Evolutionary conservation across 1,140 invertebrate species (phyloP).

Genomic region (Helicorthomorpha holstii): DNA sequence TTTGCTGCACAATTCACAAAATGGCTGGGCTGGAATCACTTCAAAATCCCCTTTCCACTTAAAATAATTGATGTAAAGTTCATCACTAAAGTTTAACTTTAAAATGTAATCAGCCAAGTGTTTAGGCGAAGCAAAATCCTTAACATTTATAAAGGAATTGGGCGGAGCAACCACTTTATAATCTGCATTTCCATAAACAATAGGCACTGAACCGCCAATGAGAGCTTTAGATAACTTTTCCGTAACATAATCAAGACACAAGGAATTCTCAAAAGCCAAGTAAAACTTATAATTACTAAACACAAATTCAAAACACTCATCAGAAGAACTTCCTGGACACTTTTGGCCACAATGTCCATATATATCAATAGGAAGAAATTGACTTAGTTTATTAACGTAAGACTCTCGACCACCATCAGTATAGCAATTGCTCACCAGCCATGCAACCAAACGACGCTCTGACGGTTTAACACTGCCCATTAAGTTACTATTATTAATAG

Average conservation of each 20-base stretch:
- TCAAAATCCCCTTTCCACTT: slow-evolving; percentile 32
- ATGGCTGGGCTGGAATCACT: background rate
- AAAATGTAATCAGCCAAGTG: slow-evolving; percentile 21
- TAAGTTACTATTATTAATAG: slow-evolving; percentile 39
- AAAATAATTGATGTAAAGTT: slow-evolving; percentile 18
- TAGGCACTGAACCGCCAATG: slow-evolving; percentile 25
- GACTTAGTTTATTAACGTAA: slow-evolving; percentile 37
- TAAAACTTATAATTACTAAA: slow-evolving; percentile 47
- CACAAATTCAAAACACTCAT: background rate
- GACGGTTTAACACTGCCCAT: background rate
- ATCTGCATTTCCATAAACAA: slow-evolving; percentile 31
- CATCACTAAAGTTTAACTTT: slow-evolving; percentile 12
- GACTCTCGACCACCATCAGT: slow-evolving; percentile 34
- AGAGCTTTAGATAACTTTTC: slow-evolving; percentile 24
- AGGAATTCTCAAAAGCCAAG: slow-evolving; percentile 53
- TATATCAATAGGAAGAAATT: slow-evolving; percentile 35
- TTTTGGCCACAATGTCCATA: slow-evolving; percentile 33
- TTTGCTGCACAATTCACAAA: background rate
- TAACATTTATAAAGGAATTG: slow-evolving; percentile 24
- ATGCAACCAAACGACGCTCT: too few relatives aligned
- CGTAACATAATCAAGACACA: slow-evolving; percentile 49
- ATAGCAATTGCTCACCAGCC: slow-evolving; percentile 44
- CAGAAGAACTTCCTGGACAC: slow-evolving; percentile 2
- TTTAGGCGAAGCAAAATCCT: slow-evolving; percentile 21
- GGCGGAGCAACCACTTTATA: slow-evolving; percentile 20